A percentile compares a stretch with the other conserved stretches of the same genome.
phyloP scores from a whole-genome alignment of 2,113 vertebrate genomes.

The Phaethon lepturus region DNA sequence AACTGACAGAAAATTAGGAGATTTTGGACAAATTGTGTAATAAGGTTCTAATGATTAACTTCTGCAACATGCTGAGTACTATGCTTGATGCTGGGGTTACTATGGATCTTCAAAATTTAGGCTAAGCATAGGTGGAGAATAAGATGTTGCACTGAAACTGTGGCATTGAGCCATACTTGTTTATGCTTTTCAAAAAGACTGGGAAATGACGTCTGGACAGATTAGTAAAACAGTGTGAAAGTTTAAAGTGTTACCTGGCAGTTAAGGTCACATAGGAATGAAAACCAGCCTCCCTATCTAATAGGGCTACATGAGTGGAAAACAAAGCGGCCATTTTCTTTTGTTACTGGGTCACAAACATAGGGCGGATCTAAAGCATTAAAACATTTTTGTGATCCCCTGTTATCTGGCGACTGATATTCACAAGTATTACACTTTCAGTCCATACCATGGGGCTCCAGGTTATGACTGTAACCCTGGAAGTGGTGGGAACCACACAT shows the following conservation, averaged over 20 bases:
- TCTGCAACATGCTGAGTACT: background rate
- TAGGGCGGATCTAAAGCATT: background rate
- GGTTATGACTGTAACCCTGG: background rate
- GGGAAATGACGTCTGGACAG: background rate
- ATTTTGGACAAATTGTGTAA: background rate
- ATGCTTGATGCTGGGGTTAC: background rate
- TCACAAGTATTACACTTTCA: background rate
- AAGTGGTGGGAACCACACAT: rapidly evolving
- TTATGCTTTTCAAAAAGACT: background rate
- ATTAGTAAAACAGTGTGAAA: background rate
- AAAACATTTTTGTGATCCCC: background rate
- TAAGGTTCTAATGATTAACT: background rate
- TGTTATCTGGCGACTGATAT: background rate
- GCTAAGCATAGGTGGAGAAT: background rate
- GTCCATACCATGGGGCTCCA: background rate
- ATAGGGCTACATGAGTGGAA: background rate
- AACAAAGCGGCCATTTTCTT: background rate
- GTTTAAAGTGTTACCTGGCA: background rate
- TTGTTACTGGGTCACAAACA: background rate
- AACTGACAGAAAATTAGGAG: background rate
- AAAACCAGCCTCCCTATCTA: background rate
- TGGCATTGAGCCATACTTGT: background rate
- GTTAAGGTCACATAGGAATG: background rate
- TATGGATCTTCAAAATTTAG: background rate
- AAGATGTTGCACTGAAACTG: background rate